phyloP scores from a whole-genome alignment of 2,888 invertebrate genomes.

The Hyppa rectilinea region DNA sequence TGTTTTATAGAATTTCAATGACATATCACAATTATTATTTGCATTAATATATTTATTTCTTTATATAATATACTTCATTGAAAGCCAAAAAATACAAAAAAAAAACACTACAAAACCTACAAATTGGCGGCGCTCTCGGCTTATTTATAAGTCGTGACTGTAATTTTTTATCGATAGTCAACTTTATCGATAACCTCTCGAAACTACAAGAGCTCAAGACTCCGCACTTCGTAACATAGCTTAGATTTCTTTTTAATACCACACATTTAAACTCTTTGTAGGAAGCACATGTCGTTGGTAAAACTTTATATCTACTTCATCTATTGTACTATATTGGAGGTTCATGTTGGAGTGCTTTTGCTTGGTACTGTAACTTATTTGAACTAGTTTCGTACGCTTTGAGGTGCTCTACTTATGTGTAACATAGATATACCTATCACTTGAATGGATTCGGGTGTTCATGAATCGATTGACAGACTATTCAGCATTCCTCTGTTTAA shows the following conservation, averaged over 20 bases:
- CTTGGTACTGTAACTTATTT: slow-evolving; percentile 41
- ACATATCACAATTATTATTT: too few species aligned
- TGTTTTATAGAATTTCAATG: too few species aligned
- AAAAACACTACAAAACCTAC: too few species aligned
- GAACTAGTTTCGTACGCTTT: slow-evolving; percentile 37
- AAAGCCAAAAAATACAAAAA: too few species aligned
- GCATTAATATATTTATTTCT: too few species aligned
- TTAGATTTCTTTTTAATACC: slow-evolving; percentile 89
- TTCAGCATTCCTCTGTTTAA: not conserved
- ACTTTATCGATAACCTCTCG: slow-evolving; percentile 59
- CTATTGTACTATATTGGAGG: slow-evolving; percentile 66
- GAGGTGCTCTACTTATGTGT: not conserved
- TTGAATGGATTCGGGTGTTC: not conserved
- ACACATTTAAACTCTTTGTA: slow-evolving; percentile 86
- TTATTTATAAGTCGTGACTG: too few species aligned
- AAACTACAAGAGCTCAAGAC: slow-evolving; percentile 75
- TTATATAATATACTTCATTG: too few species aligned
- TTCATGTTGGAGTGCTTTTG: slow-evolving; percentile 55
- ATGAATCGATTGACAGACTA: not conserved
- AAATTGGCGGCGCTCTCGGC: too few species aligned
- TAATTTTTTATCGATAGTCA: slow-evolving; percentile 40
- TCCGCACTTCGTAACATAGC: slow-evolving; percentile 82
- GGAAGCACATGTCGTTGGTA: slow-evolving; percentile 77
- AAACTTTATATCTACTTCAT: slow-evolving; percentile 72
- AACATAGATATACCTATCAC: not conserved